phyloP scores from a whole-genome alignment of 2,113 vertebrate genomes.

The Chionodraco myersi region DNA sequence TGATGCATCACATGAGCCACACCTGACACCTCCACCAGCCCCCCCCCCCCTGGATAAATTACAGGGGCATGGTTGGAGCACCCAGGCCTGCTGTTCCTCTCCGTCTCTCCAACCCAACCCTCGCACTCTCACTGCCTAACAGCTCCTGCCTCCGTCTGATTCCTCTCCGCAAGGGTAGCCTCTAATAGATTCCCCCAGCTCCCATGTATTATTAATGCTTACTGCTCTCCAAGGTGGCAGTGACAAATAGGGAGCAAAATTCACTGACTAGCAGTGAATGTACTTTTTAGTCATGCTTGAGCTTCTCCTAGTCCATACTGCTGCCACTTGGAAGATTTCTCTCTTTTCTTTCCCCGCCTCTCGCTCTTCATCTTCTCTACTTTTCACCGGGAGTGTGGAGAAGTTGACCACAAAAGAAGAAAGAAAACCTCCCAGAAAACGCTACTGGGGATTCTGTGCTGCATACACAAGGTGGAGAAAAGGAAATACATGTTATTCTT shows the following conservation, averaged over 20 bases:
- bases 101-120: constrained; percentile 39
- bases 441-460: background rate
- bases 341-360: constrained; percentile 39
- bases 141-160: constrained; percentile 83
- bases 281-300: constrained; percentile 99
- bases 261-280: constrained; percentile 97
- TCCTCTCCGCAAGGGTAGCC: constrained; percentile 93
- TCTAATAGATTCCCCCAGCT: constrained; percentile 96
- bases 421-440: background rate
- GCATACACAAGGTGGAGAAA: background rate
- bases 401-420: constrained; percentile 35
- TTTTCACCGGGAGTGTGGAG: constrained; percentile 16
- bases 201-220: constrained; percentile 99
- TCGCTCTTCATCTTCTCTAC: constrained; percentile 54
- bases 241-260: constrained; percentile 98
- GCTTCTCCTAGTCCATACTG: constrained; percentile 90
- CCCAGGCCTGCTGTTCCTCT: constrained; percentile 27
- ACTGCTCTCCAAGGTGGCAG: constrained; percentile 95
- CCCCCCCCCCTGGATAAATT: constrained; percentile 86
- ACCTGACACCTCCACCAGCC: constrained; percentile 76
- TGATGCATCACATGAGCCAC: constrained; percentile 83
- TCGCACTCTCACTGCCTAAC: constrained; percentile 43
- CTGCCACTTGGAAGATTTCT: constrained; percentile 88
- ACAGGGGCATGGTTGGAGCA: constrained; percentile 65
- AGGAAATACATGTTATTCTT: background rate